Base-by-base conservation (phyloP, 2,888 invertebrate genomes). In the Gastrophysa polygoni region DNA sequence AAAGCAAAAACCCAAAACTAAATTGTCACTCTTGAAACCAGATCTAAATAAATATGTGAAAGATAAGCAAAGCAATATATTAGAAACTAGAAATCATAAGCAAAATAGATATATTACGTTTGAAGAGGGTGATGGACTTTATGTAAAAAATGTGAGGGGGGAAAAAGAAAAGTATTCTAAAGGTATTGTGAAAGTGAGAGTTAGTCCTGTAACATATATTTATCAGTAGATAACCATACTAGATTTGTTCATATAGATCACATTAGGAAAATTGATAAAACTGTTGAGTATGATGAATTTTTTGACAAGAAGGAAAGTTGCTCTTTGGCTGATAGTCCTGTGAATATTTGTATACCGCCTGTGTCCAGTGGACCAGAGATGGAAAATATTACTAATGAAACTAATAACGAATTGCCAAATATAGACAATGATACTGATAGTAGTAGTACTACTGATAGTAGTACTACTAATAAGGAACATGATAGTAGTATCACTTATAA, bases 1-100 rank as follows among this genome's bases (percentile, higher is more conserved):
- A n/a, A 20, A 21, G 14, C 48, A 57, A 57, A 57, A 57, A 57
- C 57, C 47, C 16, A 48, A 57, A 47, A 57, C 48, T 24, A 57
- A 14, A 48, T n/a, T 57, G 7, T 48, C 29, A 7, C 11, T 57
- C 16, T 16, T 57, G 29, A 57, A 57, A 47, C 48, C 29, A 16
- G 28, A 21, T 28, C 17, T 47, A 0, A 47, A 47, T 17, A 47
- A 47, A 55, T 38, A 18, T 18, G 21, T 44, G 5, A 20, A 56
- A n/a, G 55, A 56, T 24, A n/a, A 56, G 29, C 44, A 56, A 44
- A 46, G 32, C 4, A 44, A 44, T 43, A 1, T 21, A 5, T 14
- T 56, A 46, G 44, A 38, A 18, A 43, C n/a, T 14, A 28, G 28
- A 46, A 56, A 56, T 56, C 11, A 14, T 56, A 7, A n/a, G 5